Conservation (phyloP, 2,888 invertebrate species). For the Hypsopygia costalis region DNA sequence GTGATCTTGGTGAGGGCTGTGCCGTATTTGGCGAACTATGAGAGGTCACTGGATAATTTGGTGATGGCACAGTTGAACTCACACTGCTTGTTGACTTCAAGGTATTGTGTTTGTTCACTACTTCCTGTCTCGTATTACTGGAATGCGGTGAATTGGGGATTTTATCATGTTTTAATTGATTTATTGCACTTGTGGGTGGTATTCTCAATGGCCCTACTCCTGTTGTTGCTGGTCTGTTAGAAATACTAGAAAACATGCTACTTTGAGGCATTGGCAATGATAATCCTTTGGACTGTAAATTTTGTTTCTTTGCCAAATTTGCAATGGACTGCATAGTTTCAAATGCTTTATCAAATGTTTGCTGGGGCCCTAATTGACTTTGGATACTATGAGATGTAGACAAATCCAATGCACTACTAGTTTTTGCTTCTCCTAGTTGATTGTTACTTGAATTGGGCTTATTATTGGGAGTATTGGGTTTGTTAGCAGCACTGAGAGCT, state of each 20-base stretch:
- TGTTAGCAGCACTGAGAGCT: conserved; percentile 56
- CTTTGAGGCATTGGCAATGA: conserved; percentile 46
- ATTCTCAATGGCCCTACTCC: conserved; percentile 50
- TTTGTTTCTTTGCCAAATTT: conserved; percentile 74
- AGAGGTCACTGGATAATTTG: conserved; percentile 45
- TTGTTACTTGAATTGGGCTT: conserved; percentile 36
- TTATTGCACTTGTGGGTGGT: conserved; percentile 48
- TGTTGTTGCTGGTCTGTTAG: conserved; percentile 46
- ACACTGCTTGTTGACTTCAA: conserved; percentile 38
- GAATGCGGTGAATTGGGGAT: conserved; percentile 34
- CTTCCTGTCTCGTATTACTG: conserved; percentile 44
- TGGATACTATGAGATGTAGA: conserved; percentile 69
- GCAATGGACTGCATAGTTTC: conserved; percentile 78
- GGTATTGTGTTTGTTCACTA: conserved; percentile 40
- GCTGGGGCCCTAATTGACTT: conserved; percentile 61
- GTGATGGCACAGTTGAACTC: conserved; percentile 40
- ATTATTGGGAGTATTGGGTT: conserved; percentile 41
- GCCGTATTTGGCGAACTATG: conserved; percentile 40
- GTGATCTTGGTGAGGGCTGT: conserved; percentile 64
- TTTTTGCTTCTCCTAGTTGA: conserved; percentile 45
- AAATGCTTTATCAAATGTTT: conserved; percentile 62
- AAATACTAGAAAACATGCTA: conserved; percentile 47
- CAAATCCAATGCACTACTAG: conserved; percentile 66
- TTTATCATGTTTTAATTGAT: conserved; percentile 60
- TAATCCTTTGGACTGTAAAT: conserved; percentile 51